These are phyloP conservation scores for Nemoura dubitans DNA, from an alignment of 2,888 invertebrate genomes.

Conservation along the genomic window DNA sequence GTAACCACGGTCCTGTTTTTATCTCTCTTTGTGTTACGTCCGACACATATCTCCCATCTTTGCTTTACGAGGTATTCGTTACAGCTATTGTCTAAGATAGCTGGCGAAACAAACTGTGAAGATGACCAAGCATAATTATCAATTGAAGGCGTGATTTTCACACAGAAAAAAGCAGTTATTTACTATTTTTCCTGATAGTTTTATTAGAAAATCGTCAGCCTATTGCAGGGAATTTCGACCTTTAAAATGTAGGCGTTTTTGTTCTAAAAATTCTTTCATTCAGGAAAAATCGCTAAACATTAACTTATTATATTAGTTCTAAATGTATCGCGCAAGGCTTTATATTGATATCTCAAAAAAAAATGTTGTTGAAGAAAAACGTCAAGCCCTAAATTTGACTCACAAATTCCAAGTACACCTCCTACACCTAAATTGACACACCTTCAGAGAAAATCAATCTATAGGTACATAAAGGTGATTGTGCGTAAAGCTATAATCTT, in stretches of 20 bases:
- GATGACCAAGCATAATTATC: constrained; percentile 15
- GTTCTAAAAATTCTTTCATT: not conserved
- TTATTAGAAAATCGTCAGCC: not conserved
- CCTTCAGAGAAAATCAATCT: not conserved
- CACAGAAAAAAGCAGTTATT: not conserved
- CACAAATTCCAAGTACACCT: not conserved
- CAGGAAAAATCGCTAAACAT: not conserved
- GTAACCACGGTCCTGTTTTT: not conserved
- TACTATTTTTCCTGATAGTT: not conserved
- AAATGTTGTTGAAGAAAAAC: not conserved
- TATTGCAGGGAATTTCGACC: not conserved
- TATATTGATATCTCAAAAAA: not conserved
- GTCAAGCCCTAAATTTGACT: not conserved
- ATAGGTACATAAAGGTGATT: no score
- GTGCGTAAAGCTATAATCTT: no score
- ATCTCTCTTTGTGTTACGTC: constrained; percentile 17
- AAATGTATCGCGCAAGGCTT: no score
- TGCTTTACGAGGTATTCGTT: constrained; percentile 17
- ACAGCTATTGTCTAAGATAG: constrained; percentile 17
- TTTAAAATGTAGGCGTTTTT: not conserved
- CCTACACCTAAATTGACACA: not conserved
- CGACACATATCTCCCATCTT: constrained; percentile 7
- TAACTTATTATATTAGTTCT: not conserved
- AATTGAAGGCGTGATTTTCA: not conserved
- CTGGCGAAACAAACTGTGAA: constrained; percentile 16